These are phyloP conservation scores for Ichneumoninae sp. DNA, from an alignment of 2,888 invertebrate genomes.

Conservation along the genomic window DNA sequence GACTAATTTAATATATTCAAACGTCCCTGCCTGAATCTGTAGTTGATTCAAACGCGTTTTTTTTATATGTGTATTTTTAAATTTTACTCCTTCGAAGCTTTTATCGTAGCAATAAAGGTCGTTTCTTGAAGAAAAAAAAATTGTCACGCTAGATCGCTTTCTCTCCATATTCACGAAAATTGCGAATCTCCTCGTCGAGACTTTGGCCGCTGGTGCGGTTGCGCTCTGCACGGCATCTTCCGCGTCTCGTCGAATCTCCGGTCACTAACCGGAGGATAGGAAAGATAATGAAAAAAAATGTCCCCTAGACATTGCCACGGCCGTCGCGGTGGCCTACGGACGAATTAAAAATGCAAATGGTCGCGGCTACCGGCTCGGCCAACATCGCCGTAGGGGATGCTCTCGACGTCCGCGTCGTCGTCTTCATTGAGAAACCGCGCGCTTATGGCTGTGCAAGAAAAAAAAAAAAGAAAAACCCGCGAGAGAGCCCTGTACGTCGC, in stretches of 20 bases:
- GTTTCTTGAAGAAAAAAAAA: background rate
- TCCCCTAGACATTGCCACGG: constrained; percentile 51
- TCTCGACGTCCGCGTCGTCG: constrained; percentile 41
- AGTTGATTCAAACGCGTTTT: no score
- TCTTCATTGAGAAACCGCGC: constrained; percentile 48
- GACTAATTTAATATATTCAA: no score
- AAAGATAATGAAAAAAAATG: constrained; percentile 15
- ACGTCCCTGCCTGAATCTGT: no score
- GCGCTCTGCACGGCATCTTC: constrained; percentile 6
- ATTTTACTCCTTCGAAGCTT: background rate
- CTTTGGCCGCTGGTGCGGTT: background rate
- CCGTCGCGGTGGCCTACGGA: constrained; percentile 35
- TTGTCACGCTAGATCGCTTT: constrained; percentile 27
- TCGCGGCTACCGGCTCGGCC: constrained; percentile 49
- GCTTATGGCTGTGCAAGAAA: background rate
- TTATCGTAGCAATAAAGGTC: background rate
- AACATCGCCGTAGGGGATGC: constrained; percentile 51
- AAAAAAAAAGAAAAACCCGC: constrained; percentile 48
- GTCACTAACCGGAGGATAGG: constrained; percentile 43
- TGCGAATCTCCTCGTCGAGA: constrained; percentile 54
- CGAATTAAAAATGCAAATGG: constrained; percentile 64
- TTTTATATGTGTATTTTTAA: background rate
- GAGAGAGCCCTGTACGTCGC: constrained; percentile 45
- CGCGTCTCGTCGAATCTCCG: constrained; percentile 37
- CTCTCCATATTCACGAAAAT: constrained; percentile 44